Evolutionary conservation across 1,140 invertebrate genomes (phyloP), one percentile per base, ranked within the genome.

Genomic region (Wasmannia auropunctata): DNA sequence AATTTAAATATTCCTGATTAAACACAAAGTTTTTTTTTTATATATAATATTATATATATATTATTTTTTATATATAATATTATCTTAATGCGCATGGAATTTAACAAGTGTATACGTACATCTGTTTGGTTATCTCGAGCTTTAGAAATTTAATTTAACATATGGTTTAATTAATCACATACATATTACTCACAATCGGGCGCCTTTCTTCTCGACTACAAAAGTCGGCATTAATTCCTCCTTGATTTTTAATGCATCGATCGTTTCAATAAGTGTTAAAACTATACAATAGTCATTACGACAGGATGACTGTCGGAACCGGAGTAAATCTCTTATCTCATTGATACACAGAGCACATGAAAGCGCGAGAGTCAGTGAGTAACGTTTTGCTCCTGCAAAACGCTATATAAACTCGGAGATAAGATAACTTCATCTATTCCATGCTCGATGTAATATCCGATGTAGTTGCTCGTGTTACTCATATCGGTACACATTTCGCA

Each of bases 401-500:
- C 8, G 37, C 5, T 43, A 58, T 43, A 58, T 81, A 72, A 81
- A 58, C 28, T 40, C n/a, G 14, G 8, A 72, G 79, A 81, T 70
- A 70, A 81, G 79, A 83, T 72, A 83, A 46, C 67, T 83, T 83
- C 28, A 83, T 83, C 51, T n/a, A 31, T 56, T n/a, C 28, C 7
- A 11, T 40, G 31, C 46, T 56, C 56, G 54, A 74, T 60, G 43
- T 81, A 72, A 56, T 70, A n/a, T 16, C 25, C 49, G 79, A 72
- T 72, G 79, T 43, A 56, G 65, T 58, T 56, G 25, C 37, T 40
- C 49, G 79, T 72, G 31, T 79, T 79, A 81, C 11, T 83, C 69
- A 34, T 31, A 43, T 34, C 54, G 54, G 28, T 34, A 46, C 67
- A n/a, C 16, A 69, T 8, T 65, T 70, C 10, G 25, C 65, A 16